Evolutionary conservation across 2,797 vertebrate genomes (phyloP).

Genomic region (Characodon lateralis): DNA sequence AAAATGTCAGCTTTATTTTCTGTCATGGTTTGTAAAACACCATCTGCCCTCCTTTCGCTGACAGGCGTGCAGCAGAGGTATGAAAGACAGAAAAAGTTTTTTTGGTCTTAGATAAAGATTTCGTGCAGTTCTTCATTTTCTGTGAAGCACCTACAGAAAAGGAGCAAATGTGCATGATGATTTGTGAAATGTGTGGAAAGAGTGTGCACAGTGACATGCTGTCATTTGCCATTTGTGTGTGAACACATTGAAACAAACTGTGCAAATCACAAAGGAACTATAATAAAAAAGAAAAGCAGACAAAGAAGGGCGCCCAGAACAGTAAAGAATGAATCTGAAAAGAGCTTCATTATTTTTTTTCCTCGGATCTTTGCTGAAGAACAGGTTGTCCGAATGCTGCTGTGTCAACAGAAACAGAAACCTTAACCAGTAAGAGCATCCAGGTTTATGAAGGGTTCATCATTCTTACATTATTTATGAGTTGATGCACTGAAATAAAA

Average conservation of each 20-base stretch:
- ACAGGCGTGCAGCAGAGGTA: conserved; percentile 25
- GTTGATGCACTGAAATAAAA: neutral
- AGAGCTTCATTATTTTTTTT: conserved; percentile 68
- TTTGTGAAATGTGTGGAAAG: neutral
- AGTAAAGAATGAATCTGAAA: conserved; percentile 51
- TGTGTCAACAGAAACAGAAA: neutral
- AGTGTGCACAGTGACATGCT: neutral
- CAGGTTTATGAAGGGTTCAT: neutral
- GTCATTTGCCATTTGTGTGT: conserved; percentile 1
- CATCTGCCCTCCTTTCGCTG: conserved; percentile 15
- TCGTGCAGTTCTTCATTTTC: neutral
- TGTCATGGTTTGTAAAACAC: conserved; percentile 10
- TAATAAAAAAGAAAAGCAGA: conserved; percentile 11
- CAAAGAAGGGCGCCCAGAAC: conserved; percentile 53
- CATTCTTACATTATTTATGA: neutral
- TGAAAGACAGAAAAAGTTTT: conserved; percentile 8
- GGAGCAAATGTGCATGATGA: conserved; percentile 18
- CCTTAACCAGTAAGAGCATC: neutral
- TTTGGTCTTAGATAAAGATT: conserved; percentile 8
- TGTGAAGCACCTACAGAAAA: conserved; percentile 15
- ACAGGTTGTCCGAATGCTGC: neutral
- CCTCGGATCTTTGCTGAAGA: conserved; percentile 59
- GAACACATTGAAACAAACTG: conserved; percentile 4
- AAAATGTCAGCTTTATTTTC: conserved; percentile 48
- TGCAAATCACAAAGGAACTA: conserved; percentile 2